Percentiles rank a stretch among this genome's conserved stretches.
phyloP scores from a whole-genome alignment of 1,140 invertebrate species.

The Stratiolaelaps scimitus region DNA sequence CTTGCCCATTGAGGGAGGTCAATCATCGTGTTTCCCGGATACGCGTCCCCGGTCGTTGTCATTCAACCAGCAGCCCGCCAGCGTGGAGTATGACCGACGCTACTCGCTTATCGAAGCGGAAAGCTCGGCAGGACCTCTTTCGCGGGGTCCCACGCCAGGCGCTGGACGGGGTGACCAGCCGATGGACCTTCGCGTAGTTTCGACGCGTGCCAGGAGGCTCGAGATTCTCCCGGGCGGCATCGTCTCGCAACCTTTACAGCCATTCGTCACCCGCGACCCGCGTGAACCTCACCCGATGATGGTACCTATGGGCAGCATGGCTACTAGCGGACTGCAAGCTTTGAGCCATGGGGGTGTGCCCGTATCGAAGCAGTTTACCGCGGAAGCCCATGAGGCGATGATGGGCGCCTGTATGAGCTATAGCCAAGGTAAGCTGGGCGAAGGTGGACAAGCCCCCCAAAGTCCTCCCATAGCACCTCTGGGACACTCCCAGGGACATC shows the following conservation, averaged over 20 bases:
- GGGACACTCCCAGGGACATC: too few relatives aligned
- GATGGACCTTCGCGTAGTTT: conserved; percentile 25
- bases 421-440: too few relatives aligned
- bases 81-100: too few relatives aligned
- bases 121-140: too few relatives aligned
- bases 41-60: conserved; percentile 26
- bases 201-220: conserved; percentile 27
- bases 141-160: too few relatives aligned
- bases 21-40: neutral
- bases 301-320: neutral
- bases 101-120: too few relatives aligned
- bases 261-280: neutral
- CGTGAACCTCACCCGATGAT: conserved; percentile 9
- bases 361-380: conserved; percentile 8
- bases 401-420: too few relatives aligned
- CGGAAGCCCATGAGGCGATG: too few relatives aligned
- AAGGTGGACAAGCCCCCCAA: too few relatives aligned
- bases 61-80: neutral
- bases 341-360: too few relatives aligned
- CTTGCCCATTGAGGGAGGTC: too few relatives aligned
- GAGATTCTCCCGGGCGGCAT: conserved; percentile 26
- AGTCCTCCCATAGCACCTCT: too few relatives aligned
- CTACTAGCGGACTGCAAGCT: neutral
- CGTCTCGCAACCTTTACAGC: conserved; percentile 16
- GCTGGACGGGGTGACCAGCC: conserved; percentile 6